phyloP scores from a whole-genome alignment of 1,140 invertebrate species.

The Drosophila elegans region DNA sequence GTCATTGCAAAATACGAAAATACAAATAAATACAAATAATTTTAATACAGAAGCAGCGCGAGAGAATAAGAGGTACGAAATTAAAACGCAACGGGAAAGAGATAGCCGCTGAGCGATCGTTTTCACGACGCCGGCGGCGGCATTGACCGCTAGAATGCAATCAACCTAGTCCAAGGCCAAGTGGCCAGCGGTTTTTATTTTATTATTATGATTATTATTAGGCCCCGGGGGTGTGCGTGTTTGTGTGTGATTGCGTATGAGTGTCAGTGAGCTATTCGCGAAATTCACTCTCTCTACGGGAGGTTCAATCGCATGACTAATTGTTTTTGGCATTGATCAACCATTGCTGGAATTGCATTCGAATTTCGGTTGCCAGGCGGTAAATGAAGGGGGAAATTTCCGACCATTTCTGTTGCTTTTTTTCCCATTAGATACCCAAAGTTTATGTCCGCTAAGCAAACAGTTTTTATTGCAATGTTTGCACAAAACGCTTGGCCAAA shows the following conservation, averaged over 20 bases:
- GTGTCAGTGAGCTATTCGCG: conserved; percentile 35
- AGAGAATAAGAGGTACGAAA: conserved; percentile 23
- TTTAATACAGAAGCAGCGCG: neutral
- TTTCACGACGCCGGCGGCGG: conserved; percentile 64
- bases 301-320: conserved; percentile 48
- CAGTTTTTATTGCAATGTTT: conserved; percentile 30
- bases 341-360: conserved; percentile 33
- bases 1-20: conserved; percentile 72
- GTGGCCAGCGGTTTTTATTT: conserved; percentile 78
- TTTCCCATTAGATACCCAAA: neutral
- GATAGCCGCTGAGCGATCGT: conserved; percentile 54
- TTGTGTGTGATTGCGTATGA: neutral
- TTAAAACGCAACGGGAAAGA: conserved; percentile 13
- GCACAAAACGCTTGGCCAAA: conserved; percentile 37
- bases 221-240: conserved; percentile 25
- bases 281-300: conserved; percentile 12
- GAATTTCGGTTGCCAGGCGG: conserved; percentile 30
- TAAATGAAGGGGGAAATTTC: neutral
- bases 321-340: conserved; percentile 13
- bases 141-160: conserved; percentile 84
- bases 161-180: conserved; percentile 84
- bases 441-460: conserved; percentile 24
- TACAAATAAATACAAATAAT: conserved; percentile 40
- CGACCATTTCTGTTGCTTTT: neutral
- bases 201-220: conserved; percentile 60